These are phyloP conservation scores for Dromococcyx pavoninus DNA, from an alignment of 2,797 vertebrate species.

Conservation along the genomic window DNA sequence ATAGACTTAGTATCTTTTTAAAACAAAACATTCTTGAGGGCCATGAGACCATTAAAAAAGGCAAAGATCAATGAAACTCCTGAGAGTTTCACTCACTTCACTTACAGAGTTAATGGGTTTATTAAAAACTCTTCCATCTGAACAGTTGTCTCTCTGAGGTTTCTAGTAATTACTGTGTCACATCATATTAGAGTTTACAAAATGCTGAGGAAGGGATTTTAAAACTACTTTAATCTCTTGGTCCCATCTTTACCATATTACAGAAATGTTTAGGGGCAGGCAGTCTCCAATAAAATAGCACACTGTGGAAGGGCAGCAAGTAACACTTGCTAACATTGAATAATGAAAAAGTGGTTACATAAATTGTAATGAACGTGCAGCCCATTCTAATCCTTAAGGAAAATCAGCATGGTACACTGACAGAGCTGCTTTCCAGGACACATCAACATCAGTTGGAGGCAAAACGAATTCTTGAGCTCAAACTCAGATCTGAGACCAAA, in stretches of 20 bases:
- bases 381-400: neutral
- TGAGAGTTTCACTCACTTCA: neutral
- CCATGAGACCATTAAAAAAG: neutral
- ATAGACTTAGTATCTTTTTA: neutral
- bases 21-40: neutral
- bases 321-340: neutral
- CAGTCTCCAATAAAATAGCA: neutral
- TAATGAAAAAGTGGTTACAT: neutral
- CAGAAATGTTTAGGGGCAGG: neutral
- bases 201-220: conserved; percentile 36
- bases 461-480: neutral
- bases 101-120: conserved; percentile 19
- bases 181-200: conserved; percentile 16
- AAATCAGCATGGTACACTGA: neutral
- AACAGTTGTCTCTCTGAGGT: conserved; percentile 4
- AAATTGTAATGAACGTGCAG: neutral
- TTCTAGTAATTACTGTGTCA: conserved; percentile 19
- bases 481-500: neutral
- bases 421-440: neutral
- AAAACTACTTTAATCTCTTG: conserved; percentile 38
- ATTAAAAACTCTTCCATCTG: conserved; percentile 29
- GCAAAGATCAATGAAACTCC: conserved; percentile 13
- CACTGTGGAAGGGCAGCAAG: neutral
- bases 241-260: neutral
- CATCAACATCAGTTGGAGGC: neutral